A percentile compares a stretch with the other conserved stretches of the same genome.
Evolutionary conservation across 2,113 vertebrate genomes (phyloP).

Genomic region (Pardalotus punctatus): DNA sequence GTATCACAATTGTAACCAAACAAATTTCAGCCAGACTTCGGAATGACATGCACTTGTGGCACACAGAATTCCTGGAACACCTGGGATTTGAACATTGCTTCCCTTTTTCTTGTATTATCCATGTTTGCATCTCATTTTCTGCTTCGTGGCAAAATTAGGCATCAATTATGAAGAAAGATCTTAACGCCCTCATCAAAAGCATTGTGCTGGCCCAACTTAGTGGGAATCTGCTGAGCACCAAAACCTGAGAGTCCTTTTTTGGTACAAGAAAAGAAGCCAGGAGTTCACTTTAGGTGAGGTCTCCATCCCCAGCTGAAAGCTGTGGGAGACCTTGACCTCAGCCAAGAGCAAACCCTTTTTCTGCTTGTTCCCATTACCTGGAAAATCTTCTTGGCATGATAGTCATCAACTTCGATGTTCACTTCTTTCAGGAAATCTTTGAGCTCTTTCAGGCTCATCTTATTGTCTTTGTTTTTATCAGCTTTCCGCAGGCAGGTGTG

Average conservation of each 20-base stretch:
- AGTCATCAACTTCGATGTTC: slow-evolving; percentile 85
- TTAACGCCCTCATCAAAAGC: not conserved
- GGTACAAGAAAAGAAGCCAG: not conserved
- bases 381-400: slow-evolving; percentile 87
- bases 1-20: not conserved
- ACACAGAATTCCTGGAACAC: not conserved
- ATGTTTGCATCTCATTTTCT: not conserved
- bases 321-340: not conserved
- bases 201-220: not conserved
- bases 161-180: not conserved
- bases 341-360: not conserved
- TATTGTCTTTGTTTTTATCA: slow-evolving; percentile 93
- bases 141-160: not conserved
- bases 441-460: slow-evolving; percentile 92
- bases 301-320: not conserved
- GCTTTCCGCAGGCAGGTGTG: slow-evolving; percentile 90
- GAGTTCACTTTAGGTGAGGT: not conserved
- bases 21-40: not conserved
- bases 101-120: not conserved
- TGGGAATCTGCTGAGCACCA: not conserved
- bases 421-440: slow-evolving; percentile 90
- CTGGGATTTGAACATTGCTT: not conserved
- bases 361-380: slow-evolving; percentile 67
- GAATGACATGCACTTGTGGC: not conserved
- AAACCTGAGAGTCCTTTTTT: not conserved